These are phyloP conservation scores for Molorchus minor DNA, from an alignment of 2,888 invertebrate genomes.

Conservation along the genomic window DNA sequence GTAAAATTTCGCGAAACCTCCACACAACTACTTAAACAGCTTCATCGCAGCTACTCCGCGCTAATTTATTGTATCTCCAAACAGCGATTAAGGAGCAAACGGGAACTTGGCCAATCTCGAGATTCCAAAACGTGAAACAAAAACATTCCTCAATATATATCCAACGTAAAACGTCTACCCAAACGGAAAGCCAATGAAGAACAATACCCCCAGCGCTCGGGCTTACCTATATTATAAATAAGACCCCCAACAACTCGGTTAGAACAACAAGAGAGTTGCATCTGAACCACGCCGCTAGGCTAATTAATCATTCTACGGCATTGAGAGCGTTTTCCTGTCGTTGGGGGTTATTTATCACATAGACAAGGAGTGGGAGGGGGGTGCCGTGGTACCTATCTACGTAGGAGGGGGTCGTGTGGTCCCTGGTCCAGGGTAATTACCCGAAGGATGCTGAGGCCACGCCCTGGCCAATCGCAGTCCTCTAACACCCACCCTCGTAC, in stretches of 20 bases:
- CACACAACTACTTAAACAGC: not conserved
- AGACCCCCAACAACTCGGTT: constrained; percentile 31
- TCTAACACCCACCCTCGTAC: constrained; percentile 48
- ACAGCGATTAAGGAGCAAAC: constrained; percentile 11
- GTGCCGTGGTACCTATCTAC: constrained; percentile 46
- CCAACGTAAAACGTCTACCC: constrained; percentile 1
- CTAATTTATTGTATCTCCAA: constrained; percentile 1
- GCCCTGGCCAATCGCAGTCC: constrained; percentile 61
- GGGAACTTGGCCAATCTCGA: constrained; percentile 1
- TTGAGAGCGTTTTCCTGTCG: constrained; percentile 64
- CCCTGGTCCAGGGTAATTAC: constrained; percentile 64
- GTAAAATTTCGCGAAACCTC: constrained; percentile 2
- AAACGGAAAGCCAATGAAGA: constrained; percentile 11
- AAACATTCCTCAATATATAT: constrained; percentile 16
- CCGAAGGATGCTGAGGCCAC: constrained; percentile 61
- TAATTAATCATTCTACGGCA: constrained; percentile 64
- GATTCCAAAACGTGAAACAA: constrained; percentile 12
- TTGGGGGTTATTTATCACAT: constrained; percentile 62
- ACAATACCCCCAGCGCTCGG: constrained; percentile 20
- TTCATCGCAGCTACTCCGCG: not conserved
- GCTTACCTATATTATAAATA: constrained; percentile 27
- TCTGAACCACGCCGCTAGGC: constrained; percentile 49
- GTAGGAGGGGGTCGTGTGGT: constrained; percentile 55
- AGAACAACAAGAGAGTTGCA: constrained; percentile 45
- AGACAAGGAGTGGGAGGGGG: constrained; percentile 34